Conservation (phyloP, 2,888 invertebrate species). For the Pyrrhosoma nymphula region DNA sequence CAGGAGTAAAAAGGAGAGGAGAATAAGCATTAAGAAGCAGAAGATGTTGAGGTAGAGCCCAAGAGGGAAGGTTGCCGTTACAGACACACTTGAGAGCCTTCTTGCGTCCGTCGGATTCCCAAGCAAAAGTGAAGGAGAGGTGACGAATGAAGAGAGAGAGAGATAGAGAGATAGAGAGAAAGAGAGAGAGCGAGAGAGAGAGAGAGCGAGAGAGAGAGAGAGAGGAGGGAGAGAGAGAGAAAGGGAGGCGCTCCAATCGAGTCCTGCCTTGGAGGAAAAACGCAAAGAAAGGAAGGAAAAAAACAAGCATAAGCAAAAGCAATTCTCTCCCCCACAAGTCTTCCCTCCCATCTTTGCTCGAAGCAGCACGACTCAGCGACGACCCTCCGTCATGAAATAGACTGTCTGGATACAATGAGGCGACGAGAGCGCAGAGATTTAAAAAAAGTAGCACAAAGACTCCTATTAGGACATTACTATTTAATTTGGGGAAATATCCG, state of each 20-base stretch:
- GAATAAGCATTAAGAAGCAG: not conserved
- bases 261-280: not conserved
- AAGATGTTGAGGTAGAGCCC: not conserved
- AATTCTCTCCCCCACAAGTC: not conserved
- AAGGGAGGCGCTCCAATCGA: not conserved
- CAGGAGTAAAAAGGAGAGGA: not conserved
- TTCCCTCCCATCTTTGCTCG: not conserved
- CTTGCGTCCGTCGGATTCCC: not conserved
- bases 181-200: not conserved
- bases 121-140: not conserved
- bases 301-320: too few relatives aligned
- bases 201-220: not conserved
- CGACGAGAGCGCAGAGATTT: not conserved
- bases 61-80: not conserved
- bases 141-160: not conserved
- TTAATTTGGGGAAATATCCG: too few relatives aligned
- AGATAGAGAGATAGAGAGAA: too few relatives aligned
- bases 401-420: not conserved
- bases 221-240: not conserved
- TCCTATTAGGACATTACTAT: too few relatives aligned
- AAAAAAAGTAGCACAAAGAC: not conserved
- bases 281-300: not conserved
- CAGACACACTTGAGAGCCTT: not conserved
- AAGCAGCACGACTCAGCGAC: not conserved
- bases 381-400: not conserved